Base-by-base conservation (phyloP, 2,888 invertebrate genomes). In the Phyllotreta striolata region DNA sequence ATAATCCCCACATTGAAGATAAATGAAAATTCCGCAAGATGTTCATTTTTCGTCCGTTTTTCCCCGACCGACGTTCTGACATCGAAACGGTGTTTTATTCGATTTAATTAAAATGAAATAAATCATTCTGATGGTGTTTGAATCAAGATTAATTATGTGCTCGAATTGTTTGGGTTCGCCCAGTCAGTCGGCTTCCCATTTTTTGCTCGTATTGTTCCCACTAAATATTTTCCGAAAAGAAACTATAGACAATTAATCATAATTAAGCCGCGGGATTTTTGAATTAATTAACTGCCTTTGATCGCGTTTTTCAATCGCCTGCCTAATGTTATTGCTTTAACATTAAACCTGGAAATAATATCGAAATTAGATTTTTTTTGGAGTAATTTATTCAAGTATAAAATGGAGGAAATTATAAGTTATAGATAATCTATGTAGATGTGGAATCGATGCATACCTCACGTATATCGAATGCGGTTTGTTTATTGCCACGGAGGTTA, bases 41-140 rank as follows among this genome's bases (percentile, higher is more conserved):
- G 38, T 55, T 66, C 64, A 66, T 67, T 66, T 66, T 62, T 64
- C 47, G 37, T 52, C 10, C 47, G 49, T 44, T 39, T 12, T 40
- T 40, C 43, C 24, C 40, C 35, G n/a, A 35, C 46, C 43, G 37
- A 34, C 62, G 41, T 64, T 56, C 66, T 63, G 55, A 66, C 65
- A 62, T 64, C 64, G 57, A 62, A 67, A 66, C 66, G 63, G 60
- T 70, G 68, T 67, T 70, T 69, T 69, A 71, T 72, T 70, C 67
- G 66, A 69, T 67, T 70, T 65, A 71, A 71, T 72, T 71, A 69
- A 71, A 71, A 70, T 61, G 64, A 68, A 69, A 71, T 72, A 68
- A 72, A 72, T 72, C 71, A 71, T 70, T 68, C 63, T 66, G 66
- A 55, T 66, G 67, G 65, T 64, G 66, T 67, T 65, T 66, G 66